A percentile compares a stretch with the other conserved stretches of the same genome.
Conservation (phyloP, 2,797 vertebrate genomes). For the Macropodus opercularis region DNA sequence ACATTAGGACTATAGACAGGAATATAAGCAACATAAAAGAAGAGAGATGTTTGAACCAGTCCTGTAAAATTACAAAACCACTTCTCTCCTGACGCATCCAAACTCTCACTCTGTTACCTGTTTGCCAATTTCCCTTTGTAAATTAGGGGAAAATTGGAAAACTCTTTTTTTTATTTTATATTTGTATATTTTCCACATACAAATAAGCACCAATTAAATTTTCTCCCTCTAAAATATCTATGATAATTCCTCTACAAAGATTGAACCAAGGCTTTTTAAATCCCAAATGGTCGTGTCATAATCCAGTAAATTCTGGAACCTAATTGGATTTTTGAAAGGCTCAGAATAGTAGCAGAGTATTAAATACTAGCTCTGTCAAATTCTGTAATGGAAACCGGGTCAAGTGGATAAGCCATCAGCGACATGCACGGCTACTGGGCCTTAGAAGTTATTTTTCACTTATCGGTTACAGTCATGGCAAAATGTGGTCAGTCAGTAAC, state of each 20-base stretch:
- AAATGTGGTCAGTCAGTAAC: constrained; percentile 73
- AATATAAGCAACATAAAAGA: no score
- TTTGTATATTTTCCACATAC: constrained; percentile 28
- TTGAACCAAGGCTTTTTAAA: constrained; percentile 62
- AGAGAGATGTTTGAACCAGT: neutral
- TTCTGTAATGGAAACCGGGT: constrained; percentile 71
- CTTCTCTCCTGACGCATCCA: neutral
- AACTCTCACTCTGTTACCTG: neutral
- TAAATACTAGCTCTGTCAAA: constrained; percentile 76
- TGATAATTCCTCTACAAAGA: constrained; percentile 63
- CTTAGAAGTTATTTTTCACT: constrained; percentile 57
- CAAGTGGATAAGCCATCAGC: constrained; percentile 71
- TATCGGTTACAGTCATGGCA: constrained; percentile 59
- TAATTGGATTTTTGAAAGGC: constrained; percentile 81
- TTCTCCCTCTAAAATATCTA: constrained; percentile 48
- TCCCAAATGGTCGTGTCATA: constrained; percentile 71
- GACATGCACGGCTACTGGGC: constrained; percentile 51
- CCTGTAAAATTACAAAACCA: neutral
- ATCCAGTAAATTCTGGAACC: constrained; percentile 73
- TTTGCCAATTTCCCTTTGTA: neutral
- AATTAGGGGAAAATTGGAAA: no score
- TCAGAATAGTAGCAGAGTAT: constrained; percentile 75
- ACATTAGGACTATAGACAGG: no score
- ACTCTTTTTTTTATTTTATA: constrained; percentile 8
- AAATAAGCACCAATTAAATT: constrained; percentile 48